Evolutionary conservation across 2,797 vertebrate species (phyloP), one percentile per base, ranked within the genome.

Genomic region (Sylvilagus floridanus): DNA sequence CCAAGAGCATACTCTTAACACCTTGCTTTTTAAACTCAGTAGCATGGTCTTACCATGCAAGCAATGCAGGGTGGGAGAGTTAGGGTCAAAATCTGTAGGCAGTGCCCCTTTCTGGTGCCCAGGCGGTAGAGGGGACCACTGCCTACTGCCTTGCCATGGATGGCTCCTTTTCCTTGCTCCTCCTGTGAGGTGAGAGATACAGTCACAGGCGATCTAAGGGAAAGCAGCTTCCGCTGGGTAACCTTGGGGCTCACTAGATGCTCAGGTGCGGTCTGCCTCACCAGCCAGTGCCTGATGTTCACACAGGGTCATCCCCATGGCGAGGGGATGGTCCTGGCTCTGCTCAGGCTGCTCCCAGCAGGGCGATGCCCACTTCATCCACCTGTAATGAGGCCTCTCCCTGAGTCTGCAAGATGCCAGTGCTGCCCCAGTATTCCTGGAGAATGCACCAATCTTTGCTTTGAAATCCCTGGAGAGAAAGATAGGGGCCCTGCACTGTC

Each of bases 371-470:
- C 93, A 94, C 93, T 97, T 97, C 96, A 96, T 87, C 97, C 94
- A 86, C 97, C 95, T 98, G 96, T 98, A 98, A 98, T 97, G 98
- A 98, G 96, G 95, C 96, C 96, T 91, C 96, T 98, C 94, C 97
- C 97, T 98, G 97, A 97, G 97, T 98, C 98, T 97, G 98, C 96
- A 97, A 98, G 97, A 97, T 90, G 91, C 94, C 94, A 90, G 32
- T 62, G 91, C 88, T 88, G 75, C 97, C 96, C 90, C 37, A 79
- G 92, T 94, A 90, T 96, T 98, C 96, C 96, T 94, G 78, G 97
- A 98, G 95, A 94, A 95, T 97, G 97, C 94, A 96, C 95, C 98
- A 97, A 98, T 96, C 97, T 98, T 97, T 97, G 96, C 90, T 97
- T 97, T 98, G 97, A 97, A 98, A 96, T 90, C 91, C 96, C 97